Evolutionary conservation across 2,888 invertebrate species (phyloP), one percentile per base, ranked within the genome.

Genomic region (Dastarcus helophoroides): DNA sequence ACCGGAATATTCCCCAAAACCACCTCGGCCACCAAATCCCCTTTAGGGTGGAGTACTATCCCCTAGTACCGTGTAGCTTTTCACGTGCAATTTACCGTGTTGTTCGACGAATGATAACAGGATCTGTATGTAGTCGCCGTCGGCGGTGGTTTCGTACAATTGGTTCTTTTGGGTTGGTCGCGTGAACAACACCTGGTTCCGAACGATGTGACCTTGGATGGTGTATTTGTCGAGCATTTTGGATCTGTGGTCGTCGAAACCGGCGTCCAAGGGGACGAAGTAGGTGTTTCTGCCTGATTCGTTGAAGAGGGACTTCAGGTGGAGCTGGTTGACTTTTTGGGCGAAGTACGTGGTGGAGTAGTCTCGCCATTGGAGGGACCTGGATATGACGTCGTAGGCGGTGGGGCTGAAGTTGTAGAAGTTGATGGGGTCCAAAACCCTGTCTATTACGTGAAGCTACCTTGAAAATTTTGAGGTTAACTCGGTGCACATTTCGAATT

Each of bases 1-100:
- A 91, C 85, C 0, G 90, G 90, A 39, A 91, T 89, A 59, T 91
- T 89, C 8, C 79, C 79, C 50, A 77, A 73, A 4, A 89, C 74
- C 34, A 91, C 81, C 58, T 88, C 83, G 1, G 86, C 81, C 39
- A 83, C 60, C 2, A 88, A 84, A 7, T 83, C 82, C 7, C 86
- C 89, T 19, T 76, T 69, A 10, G 76, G 70, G 55, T 84, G 83
- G n/a, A 42, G 73, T 74, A 2, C 73, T 64, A 48, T 83, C 82
- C 2, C 83, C 84, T 17, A 78, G 63, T 23, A 81, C 63, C 2
- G 85, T 86, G 54, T 84, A 79, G 9, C 85, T 84, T 57, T 81
- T 79, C 5, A 85, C 82, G 58, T 78, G 82, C 47, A 76, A 62
- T 32, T 67, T 68, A 24, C 73, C 75, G 48, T 78, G 74, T 34